Base-by-base conservation (phyloP, 2,797 vertebrate genomes). In the Sternotherus odoratus region DNA sequence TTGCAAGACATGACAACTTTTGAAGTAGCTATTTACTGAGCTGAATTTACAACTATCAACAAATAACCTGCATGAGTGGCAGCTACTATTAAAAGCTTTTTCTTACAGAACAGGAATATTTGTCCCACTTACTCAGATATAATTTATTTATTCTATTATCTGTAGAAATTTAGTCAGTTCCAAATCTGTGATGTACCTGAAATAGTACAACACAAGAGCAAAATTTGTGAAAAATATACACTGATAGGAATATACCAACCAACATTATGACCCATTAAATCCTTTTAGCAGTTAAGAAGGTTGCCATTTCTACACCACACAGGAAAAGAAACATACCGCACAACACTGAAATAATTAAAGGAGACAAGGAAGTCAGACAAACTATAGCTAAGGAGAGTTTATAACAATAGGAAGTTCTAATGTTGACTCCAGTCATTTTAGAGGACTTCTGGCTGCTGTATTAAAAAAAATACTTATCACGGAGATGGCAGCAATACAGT, bases 181-280 rank as follows among this genome's bases (percentile, higher is more conserved):
- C 92, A 95, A 95, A 93, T 54, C 12, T 80, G 43, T 77, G 53
- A 94, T 94, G 48, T 2, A 94, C 13, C 54, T 89, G 4, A 43
- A 17, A 12, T 12, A 12, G 36, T 82, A 50, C 90, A 30, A 56
- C 43, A 46, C 77, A 88, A 87, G 90, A 97, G 89, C 17, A 89
- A 88, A 30, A 87, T 46, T 50, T 95, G 77, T 79, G 95, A 92
- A 54, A 85, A 97, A 79, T 60, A 94, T 46, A 75, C 78, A 26
- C 54, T 39, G 48, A 78, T 21, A 57, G 23, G 11, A 88, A 46
- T 3, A 53, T 6, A 80, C 4, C 21, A 74, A 72, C 8, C n/a
- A 96, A 92, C 16, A 51, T 1, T 63, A 36, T 24, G 91, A 78
- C 69, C 77, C 66, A 33, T 69, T 63, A 83, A 79, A 36, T 79